Evolutionary conservation across 2,113 vertebrate species (phyloP), one percentile per base, ranked within the genome.

Genomic region (Odocoileus virginianus): DNA sequence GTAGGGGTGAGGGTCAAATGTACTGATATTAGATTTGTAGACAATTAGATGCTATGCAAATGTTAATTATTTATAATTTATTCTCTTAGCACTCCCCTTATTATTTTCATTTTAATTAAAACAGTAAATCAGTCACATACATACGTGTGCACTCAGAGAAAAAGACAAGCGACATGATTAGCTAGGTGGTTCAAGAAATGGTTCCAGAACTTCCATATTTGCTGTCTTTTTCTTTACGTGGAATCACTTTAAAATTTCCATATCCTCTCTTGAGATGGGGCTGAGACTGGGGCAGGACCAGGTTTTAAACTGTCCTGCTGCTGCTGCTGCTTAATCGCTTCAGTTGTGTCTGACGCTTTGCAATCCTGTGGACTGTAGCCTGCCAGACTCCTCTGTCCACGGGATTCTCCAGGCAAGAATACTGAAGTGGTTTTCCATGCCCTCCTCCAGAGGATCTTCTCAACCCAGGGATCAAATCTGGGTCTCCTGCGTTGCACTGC

Each of bases 81-180:
- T 76, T 43, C 0, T 52, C 43, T 54, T 67, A 96, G 43, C 21
- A 94, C 10, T 7, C 6, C 33, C 13, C 67, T 78, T 94, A 40
- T 55, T 61, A 87, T 79, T 92, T 92, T 9, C 30, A 87, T n/a
- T 94, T 97, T 91, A 89, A 78, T 89, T 94, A 89, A 84, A 90
- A 79, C 76, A 67, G 19, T 58, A 76, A 86, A 81, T 6, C 16
- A 92, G 23, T 52, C 5, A 27, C 33, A 36, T 19, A 50, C 57
- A 85, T 11, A 17, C 0, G 25, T 28, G 47, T 43, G 45, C n/a
- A 83, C 21, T 54, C 7, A 57, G 2, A 28, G 43, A 52, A 60
- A 93, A 94, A 54, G 54, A 43, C 33, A 64, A 54, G 10, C 54
- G 13, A 81, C 10, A 78, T 14, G 3, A 45, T 47, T 87, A 85